Base-by-base conservation (phyloP, 2,113 vertebrate species). In the Lathamus discolor region DNA sequence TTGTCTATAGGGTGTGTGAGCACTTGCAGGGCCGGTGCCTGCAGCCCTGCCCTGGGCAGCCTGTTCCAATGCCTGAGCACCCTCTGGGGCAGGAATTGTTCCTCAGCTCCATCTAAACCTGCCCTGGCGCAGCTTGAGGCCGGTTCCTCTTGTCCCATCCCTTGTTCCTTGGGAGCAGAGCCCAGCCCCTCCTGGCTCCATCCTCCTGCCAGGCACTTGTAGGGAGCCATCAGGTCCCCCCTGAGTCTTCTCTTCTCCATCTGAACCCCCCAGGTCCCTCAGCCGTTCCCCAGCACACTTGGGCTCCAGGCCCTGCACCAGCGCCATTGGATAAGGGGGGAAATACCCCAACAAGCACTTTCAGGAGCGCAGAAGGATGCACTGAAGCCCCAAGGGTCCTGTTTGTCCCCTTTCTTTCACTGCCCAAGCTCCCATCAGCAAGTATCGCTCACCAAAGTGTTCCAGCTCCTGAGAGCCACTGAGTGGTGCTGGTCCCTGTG, bases 401-500 rank as follows among this genome's bases (percentile, higher is more conserved):
- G 9, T 5, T 33, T 19, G 3, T 43, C 10, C 78, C 46, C 8
- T 20, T 35, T 39, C 17, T 17, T 20, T 24, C 41, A 2, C 8
- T 14, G 23, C 39, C 72, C 83, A 64, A 48, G 51, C 25, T 70
- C 51, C 63, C 46, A 67, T 7, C 57, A 29, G 46, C 35, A 84
- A 76, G 62, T 5, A 10, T 5, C 29, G 10, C 52, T 67, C 31
- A 76, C 35, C 52, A 20, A 7, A 9, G 51, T 1, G 4, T 29
- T 12, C 17, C n/a, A 14, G 46, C 39, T 55, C 33, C 48, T 3
- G 10, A 15, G 43, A 61, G 49, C 39, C 10, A 19, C 51, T 2
- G 28, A 13, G 70, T 44, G 17, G 35, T 44, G 46, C 44, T 6
- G 83, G 48, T 49, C 29, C 46, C 46, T 0, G 0, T 25, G 0